Conservation (phyloP, 1,140 invertebrate genomes). For the Hirudo medicinalis region DNA sequence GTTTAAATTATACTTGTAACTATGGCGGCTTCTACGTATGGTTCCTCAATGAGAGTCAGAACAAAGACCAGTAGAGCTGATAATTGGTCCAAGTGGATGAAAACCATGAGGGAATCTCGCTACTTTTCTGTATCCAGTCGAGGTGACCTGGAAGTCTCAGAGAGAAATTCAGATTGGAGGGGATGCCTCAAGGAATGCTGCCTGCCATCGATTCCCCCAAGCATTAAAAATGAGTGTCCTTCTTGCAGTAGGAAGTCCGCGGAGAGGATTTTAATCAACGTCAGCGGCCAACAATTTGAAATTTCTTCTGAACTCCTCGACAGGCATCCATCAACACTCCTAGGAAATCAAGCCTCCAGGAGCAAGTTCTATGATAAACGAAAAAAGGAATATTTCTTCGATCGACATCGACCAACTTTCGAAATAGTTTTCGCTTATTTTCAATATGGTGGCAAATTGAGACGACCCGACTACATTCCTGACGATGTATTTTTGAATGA, state of each 20-base stretch:
- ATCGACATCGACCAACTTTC: conserved; percentile 83
- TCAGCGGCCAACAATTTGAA: conserved; percentile 15
- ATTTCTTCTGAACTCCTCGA: conserved; percentile 4
- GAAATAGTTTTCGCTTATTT: conserved; percentile 93
- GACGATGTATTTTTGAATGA: conserved; percentile 47
- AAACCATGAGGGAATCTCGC: too few relatives aligned
- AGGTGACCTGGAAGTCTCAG: too few relatives aligned
- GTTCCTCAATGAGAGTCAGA: conserved; percentile 5
- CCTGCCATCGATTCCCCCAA: too few relatives aligned
- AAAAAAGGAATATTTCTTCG: conserved; percentile 98
- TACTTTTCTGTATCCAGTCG: too few relatives aligned
- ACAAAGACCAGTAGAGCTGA: background rate
- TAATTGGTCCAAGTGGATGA: background rate
- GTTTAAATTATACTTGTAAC: too few relatives aligned
- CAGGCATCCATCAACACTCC: conserved; percentile 70
- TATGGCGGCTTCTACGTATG: background rate
- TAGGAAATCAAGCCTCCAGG: conserved; percentile 81
- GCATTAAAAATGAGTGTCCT: too few relatives aligned
- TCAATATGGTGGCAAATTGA: conserved; percentile 85
- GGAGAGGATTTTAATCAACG: conserved; percentile 2
- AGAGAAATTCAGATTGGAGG: too few relatives aligned
- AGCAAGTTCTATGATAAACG: conserved; percentile 76
- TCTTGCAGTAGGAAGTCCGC: background rate
- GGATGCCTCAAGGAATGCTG: too few relatives aligned
- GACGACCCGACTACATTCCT: conserved; percentile 92